These are phyloP conservation scores for Chaetophractus vellerosus DNA, from an alignment of 2,797 vertebrate species.

Conservation along the genomic window DNA sequence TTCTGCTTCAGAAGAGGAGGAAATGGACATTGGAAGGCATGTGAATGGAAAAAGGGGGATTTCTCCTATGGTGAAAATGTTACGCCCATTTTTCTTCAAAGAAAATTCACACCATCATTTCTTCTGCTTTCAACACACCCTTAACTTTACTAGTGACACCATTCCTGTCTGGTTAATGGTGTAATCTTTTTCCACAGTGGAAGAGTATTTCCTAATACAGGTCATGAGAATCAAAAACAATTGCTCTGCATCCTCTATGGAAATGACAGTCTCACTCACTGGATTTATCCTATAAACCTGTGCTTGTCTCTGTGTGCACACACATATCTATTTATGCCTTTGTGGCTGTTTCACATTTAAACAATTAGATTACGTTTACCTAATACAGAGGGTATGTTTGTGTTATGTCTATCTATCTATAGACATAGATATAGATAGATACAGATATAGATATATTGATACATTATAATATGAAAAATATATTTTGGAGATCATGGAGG, in stretches of 20 bases:
- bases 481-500: background rate
- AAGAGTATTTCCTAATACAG: background rate
- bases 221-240: background rate
- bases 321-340: background rate
- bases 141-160: background rate
- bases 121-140: background rate
- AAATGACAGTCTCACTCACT: background rate
- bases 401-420: background rate
- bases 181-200: background rate
- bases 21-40: background rate
- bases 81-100: background rate
- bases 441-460: background rate
- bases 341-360: background rate
- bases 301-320: background rate
- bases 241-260: background rate
- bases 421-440: background rate
- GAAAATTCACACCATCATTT: background rate
- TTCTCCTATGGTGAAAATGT: background rate
- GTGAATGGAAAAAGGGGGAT: background rate
- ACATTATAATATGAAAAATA: background rate
- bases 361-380: background rate
- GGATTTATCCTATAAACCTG: background rate
- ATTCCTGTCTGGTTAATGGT: background rate
- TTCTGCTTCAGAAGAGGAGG: background rate
- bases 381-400: background rate